These are phyloP conservation scores for Ectemnius lituratus DNA, from an alignment of 2,888 invertebrate species.

Conservation along the genomic window DNA sequence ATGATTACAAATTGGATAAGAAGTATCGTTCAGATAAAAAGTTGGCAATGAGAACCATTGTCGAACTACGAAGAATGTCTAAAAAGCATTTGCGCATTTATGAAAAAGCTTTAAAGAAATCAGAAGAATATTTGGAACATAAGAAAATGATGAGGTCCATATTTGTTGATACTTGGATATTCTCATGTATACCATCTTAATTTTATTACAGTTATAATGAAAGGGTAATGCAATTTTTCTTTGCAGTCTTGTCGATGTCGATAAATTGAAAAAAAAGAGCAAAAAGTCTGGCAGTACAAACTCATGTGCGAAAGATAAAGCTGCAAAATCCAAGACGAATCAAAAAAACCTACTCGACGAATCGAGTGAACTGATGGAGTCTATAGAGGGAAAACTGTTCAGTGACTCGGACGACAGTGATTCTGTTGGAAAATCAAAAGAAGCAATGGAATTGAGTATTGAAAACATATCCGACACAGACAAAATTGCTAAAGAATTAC, in stretches of 20 bases:
- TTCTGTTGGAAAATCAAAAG: not conserved
- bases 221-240: not conserved
- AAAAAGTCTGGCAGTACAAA: slow-evolving; percentile 25
- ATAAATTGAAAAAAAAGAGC: slow-evolving; percentile 58
- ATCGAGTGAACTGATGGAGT: slow-evolving; percentile 38
- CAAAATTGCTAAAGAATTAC: slow-evolving; percentile 35
- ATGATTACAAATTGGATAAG: slow-evolving; percentile 21
- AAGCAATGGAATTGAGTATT: slow-evolving; percentile 23
- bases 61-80: slow-evolving; percentile 62
- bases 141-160: slow-evolving; percentile 70
- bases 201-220: not conserved
- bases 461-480: slow-evolving; percentile 50
- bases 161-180: slow-evolving; percentile 4
- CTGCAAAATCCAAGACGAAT: slow-evolving; percentile 50
- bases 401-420: not conserved
- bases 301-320: slow-evolving; percentile 13
- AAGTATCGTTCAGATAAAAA: slow-evolving; percentile 64
- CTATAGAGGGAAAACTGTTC: slow-evolving; percentile 17
- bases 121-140: slow-evolving; percentile 66
- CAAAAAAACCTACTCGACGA: slow-evolving; percentile 3
- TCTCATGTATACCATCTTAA: not conserved
- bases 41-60: slow-evolving; percentile 58
- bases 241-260: slow-evolving; percentile 44
- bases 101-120: slow-evolving; percentile 63
- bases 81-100: slow-evolving; percentile 59